Evolutionary conservation across 2,888 invertebrate species (phyloP).

Genomic region (Lepidocyrtinus sp.): DNA sequence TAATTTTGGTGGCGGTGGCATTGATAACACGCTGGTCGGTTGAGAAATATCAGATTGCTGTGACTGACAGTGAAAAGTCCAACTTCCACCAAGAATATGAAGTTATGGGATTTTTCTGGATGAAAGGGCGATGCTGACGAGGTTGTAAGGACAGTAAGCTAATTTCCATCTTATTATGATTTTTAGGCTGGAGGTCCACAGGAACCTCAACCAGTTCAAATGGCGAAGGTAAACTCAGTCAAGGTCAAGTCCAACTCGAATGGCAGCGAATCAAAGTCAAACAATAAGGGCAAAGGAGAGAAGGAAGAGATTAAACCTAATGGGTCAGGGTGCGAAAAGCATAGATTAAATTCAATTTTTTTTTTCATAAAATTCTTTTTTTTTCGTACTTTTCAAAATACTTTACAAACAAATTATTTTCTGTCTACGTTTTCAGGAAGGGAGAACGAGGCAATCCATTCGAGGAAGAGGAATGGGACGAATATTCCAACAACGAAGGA

Average conservation of each 20-base stretch:
- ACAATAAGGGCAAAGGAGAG: slow-evolving; percentile 44
- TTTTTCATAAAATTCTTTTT: slow-evolving; percentile 6
- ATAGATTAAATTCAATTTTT: not conserved
- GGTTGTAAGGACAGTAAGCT: too few species aligned
- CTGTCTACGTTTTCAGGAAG: slow-evolving; percentile 74
- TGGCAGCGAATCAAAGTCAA: slow-evolving; percentile 55
- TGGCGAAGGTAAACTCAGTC: slow-evolving; percentile 67
- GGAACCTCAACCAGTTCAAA: slow-evolving; percentile 61
- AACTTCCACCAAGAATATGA: too few species aligned
- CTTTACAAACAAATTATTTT: not conserved
- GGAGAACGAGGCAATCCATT: slow-evolving; percentile 81
- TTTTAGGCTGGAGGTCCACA: slow-evolving; percentile 70
- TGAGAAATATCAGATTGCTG: not conserved
- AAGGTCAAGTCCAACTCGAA: slow-evolving; percentile 65
- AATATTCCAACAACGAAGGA: slow-evolving; percentile 76
- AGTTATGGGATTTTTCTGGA: not conserved
- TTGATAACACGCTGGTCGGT: not conserved
- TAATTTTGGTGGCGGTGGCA: too few species aligned
- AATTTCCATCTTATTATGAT: slow-evolving; percentile 11
- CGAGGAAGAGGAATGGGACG: slow-evolving; percentile 87
- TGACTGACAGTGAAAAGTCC: not conserved
- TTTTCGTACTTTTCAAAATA: too few species aligned
- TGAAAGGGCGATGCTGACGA: not conserved
- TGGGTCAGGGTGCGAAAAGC: slow-evolving; percentile 66
- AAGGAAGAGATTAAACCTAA: slow-evolving; percentile 68